These are phyloP conservation scores for Dicrostonyx torquatus DNA, from an alignment of 2,797 vertebrate genomes.

Conservation along the genomic window DNA sequence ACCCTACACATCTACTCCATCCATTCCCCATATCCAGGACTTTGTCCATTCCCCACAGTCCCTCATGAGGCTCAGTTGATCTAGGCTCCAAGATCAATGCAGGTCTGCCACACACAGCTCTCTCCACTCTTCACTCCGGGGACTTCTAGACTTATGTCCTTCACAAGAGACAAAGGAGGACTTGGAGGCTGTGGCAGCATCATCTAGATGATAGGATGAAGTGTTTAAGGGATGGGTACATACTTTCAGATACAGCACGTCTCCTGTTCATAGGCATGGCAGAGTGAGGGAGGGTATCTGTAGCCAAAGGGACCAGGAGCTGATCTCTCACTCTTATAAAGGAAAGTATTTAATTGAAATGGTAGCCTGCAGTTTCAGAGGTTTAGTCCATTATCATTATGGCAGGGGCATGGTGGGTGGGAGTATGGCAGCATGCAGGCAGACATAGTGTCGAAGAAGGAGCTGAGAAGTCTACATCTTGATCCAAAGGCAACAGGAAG, in stretches of 20 bases:
- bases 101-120: neutral
- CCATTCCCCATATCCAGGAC: neutral
- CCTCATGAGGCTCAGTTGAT: neutral
- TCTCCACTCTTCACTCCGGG: neutral
- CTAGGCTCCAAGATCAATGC: neutral
- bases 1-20: neutral
- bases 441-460: neutral
- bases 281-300: neutral
- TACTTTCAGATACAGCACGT: neutral
- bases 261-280: neutral
- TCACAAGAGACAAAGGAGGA: neutral
- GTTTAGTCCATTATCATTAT: neutral
- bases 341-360: neutral
- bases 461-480: neutral
- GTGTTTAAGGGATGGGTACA: neutral
- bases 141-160: neutral
- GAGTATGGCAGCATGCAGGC: neutral
- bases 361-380: neutral
- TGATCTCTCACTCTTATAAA: neutral
- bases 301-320: neutral
- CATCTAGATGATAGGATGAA: neutral
- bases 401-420: neutral
- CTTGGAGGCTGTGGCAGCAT: neutral
- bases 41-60: neutral
- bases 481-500: neutral